Conservation (phyloP, 2,113 vertebrate genomes). For the Aix galericulata region DNA sequence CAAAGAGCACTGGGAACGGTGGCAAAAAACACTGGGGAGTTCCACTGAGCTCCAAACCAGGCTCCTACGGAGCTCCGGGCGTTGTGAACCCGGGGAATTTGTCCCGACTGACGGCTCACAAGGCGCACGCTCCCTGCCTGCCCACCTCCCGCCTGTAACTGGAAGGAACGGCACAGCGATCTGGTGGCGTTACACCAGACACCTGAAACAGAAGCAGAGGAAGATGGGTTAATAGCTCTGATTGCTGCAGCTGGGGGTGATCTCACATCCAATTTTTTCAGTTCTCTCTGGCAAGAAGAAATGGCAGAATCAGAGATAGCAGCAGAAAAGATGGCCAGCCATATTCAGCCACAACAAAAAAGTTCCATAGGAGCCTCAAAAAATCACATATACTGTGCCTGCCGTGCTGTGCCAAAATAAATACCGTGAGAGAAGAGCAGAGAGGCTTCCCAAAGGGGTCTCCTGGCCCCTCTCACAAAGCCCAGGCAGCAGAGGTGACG, state of each 20-base stretch:
- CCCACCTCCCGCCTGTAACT: background rate
- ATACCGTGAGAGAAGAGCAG: background rate
- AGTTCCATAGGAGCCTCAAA: background rate
- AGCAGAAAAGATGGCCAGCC: background rate
- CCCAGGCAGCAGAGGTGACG: background rate
- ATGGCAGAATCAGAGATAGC: background rate
- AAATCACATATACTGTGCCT: fast-evolving
- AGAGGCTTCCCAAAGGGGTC: background rate
- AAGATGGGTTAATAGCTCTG: background rate
- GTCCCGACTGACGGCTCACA: background rate
- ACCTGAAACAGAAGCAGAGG: background rate
- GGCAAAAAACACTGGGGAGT: background rate
- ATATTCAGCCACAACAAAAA: fast-evolving
- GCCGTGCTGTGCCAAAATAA: fast-evolving
- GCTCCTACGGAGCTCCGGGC: fast-evolving
- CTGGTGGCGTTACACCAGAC: background rate
- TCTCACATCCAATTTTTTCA: background rate
- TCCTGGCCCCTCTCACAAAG: background rate
- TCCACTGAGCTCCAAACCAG: background rate
- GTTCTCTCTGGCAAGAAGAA: background rate
- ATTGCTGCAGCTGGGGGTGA: background rate
- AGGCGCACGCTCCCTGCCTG: fast-evolving
- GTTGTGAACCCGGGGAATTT: background rate
- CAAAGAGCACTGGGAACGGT: background rate
- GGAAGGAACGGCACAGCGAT: background rate